phyloP scores from a whole-genome alignment of 2,888 invertebrate species.

The Carpatolechia fugitivella region DNA sequence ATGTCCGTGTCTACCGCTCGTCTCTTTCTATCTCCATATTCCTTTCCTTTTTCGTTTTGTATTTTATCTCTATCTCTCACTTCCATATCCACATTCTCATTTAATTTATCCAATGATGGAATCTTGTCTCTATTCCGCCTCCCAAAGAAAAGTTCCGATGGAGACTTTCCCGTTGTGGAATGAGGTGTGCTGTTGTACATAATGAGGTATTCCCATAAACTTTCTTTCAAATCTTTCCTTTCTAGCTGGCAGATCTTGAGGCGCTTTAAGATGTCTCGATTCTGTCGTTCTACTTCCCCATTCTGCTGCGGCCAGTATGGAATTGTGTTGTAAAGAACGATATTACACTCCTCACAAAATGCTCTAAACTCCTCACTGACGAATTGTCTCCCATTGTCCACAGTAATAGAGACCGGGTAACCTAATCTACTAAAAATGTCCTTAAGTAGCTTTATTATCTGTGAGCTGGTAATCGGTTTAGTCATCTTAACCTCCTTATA shows the following conservation, averaged over 20 bases:
- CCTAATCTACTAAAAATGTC: conserved; percentile 29
- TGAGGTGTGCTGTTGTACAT: not conserved
- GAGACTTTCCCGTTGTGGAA: no score
- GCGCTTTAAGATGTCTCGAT: no score
- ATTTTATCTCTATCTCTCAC: no score
- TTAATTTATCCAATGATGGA: no score
- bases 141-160: no score
- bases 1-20: no score
- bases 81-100: no score
- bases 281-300: not conserved
- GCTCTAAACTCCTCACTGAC: not conserved
- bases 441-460: no score
- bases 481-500: conserved; percentile 28
- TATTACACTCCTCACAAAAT: not conserved
- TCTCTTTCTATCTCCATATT: no score
- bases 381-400: no score
- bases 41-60: no score
- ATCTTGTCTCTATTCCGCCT: no score
- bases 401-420: not conserved
- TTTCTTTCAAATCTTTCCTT: not conserved
- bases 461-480: conserved; percentile 20
- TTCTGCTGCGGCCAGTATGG: conserved; percentile 4
- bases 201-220: not conserved
- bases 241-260: not conserved
- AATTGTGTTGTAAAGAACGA: not conserved